phyloP scores from a whole-genome alignment of 2,113 vertebrate species.

The Hirundichthys speculiger region DNA sequence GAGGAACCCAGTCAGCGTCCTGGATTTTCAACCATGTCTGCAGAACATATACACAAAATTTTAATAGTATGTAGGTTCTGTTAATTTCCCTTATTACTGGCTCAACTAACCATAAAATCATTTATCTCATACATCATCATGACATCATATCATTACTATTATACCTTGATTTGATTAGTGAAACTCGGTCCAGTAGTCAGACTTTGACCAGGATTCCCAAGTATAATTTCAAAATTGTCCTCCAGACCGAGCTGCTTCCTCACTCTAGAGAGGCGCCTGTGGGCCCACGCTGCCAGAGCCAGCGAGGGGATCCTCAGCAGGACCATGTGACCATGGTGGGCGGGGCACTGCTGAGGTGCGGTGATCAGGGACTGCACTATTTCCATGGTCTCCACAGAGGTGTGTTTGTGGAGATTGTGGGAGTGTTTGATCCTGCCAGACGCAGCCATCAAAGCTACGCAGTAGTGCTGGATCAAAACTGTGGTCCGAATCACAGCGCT shows the following conservation, averaged over 20 bases:
- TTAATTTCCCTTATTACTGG: not conserved
- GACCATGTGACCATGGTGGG: conserved; percentile 94
- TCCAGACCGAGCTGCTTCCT: conserved; percentile 90
- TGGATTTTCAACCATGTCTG: conserved; percentile 94
- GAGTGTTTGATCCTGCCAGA: conserved; percentile 79
- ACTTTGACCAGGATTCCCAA: conserved; percentile 86
- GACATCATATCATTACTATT: not conserved
- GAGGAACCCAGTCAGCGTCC: conserved; percentile 91
- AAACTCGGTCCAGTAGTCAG: conserved; percentile 90
- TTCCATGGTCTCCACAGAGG: conserved; percentile 96
- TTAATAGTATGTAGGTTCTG: not conserved
- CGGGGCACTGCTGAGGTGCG: conserved; percentile 86
- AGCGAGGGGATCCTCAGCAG: conserved; percentile 92
- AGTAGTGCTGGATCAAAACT: conserved; percentile 94
- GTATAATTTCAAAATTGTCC: conserved; percentile 92
- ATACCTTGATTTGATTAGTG: conserved; percentile 90
- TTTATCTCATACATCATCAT: not conserved
- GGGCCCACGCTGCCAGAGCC: conserved; percentile 89
- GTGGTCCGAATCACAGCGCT: conserved; percentile 95
- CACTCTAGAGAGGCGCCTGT: conserved; percentile 88
- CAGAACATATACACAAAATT: conserved; percentile 4
- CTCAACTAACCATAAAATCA: not conserved
- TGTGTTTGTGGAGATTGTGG: conserved; percentile 90
- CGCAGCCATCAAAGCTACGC: conserved; percentile 92
- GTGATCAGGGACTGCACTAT: conserved; percentile 91